These are phyloP conservation scores for Agriotes lineatus DNA, from an alignment of 2,888 invertebrate genomes.

Conservation along the genomic window DNA sequence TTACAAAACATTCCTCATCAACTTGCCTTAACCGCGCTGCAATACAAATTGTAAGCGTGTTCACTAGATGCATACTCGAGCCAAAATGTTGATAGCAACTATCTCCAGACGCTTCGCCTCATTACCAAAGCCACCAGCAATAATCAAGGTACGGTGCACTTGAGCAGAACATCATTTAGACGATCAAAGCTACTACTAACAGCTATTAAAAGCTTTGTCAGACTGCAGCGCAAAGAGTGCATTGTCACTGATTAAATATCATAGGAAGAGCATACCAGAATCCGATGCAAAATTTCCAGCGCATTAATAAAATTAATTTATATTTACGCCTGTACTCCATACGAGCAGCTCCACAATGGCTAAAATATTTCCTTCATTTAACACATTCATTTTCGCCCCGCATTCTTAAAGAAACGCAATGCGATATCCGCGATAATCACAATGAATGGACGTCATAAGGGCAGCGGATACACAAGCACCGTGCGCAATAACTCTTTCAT, in stretches of 20 bases:
- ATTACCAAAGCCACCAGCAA: constrained; percentile 38
- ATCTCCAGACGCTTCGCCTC: constrained; percentile 32
- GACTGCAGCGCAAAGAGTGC: constrained; percentile 27
- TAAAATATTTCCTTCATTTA: constrained; percentile 16
- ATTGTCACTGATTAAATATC: constrained; percentile 37
- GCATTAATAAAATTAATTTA: constrained; percentile 12
- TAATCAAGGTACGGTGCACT: constrained; percentile 40
- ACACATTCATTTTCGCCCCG: constrained; percentile 7
- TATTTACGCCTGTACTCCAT: constrained; percentile 1
- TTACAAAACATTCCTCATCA: neutral
- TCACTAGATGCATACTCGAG: constrained; percentile 16
- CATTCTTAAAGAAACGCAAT: constrained; percentile 11
- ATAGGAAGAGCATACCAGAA: neutral
- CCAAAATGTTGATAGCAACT: constrained; percentile 26
- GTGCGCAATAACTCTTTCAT: constrained; percentile 34
- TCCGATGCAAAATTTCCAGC: neutral
- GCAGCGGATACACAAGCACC: constrained; percentile 14
- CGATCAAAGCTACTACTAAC: constrained; percentile 40
- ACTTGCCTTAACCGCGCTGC: neutral
- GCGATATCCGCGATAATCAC: constrained; percentile 24
- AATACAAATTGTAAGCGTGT: constrained; percentile 9
- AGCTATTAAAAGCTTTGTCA: constrained; percentile 42
- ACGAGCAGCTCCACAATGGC: neutral
- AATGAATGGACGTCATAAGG: constrained; percentile 29
- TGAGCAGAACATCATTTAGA: constrained; percentile 39